phyloP scores from a whole-genome alignment of 64 coral and sea anemone genomes.

The Montipora sp. region DNA sequence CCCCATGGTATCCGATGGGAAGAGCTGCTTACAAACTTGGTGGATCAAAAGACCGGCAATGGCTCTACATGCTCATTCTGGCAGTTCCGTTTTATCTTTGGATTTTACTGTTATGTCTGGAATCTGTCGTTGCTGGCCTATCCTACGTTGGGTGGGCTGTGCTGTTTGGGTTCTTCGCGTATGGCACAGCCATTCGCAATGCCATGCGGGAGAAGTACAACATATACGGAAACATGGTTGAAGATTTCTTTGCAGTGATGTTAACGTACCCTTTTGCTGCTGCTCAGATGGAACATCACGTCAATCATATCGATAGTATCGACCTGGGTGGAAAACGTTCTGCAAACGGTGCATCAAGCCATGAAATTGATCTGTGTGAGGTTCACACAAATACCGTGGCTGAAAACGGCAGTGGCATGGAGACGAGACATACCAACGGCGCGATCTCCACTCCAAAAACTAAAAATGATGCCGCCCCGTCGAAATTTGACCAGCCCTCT shows the following conservation, averaged over 20 bases:
- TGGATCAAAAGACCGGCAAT: neutral
- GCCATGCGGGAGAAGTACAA: constrained; percentile 36
- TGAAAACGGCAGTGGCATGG: neutral
- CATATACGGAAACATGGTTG: constrained; percentile 39
- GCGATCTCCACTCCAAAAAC: neutral
- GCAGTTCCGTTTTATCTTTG: constrained; percentile 48
- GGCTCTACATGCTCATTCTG: constrained; percentile 17
- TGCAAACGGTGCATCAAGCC: neutral
- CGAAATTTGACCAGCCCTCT: neutral
- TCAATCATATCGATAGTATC: neutral
- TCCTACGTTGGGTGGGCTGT: constrained; percentile 17
- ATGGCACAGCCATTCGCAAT: constrained; percentile 26
- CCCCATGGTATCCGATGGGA: constrained; percentile 31
- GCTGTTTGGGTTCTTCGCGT: constrained; percentile 30
- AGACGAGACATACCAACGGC: neutral
- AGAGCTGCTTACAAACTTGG: constrained; percentile 28
- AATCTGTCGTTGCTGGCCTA: neutral
- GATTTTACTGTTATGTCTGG: constrained; percentile 9
- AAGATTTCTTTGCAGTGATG: constrained; percentile 57
- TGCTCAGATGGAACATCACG: constrained; percentile 24
- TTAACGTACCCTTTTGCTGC: constrained; percentile 35
- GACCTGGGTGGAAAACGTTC: neutral
- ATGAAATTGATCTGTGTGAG: neutral
- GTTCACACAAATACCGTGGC: neutral
- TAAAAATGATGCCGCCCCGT: neutral